Conservation (phyloP, 2,888 invertebrate species). For the Noctua comes region DNA sequence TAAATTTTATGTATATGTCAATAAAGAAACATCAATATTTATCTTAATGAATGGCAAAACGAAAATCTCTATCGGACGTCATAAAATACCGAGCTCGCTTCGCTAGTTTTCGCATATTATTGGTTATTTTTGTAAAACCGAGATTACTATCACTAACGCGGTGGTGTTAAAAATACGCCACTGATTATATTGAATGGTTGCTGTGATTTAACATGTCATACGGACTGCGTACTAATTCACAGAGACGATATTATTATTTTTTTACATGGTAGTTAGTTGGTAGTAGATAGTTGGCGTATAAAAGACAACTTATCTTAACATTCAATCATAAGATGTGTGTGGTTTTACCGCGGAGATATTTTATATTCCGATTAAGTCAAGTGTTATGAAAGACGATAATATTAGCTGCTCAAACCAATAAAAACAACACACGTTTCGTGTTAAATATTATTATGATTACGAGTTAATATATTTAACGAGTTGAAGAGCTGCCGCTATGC, state of each 20-base stretch:
- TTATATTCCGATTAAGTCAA: slow-evolving; percentile 5
- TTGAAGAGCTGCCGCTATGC: slow-evolving; percentile 8
- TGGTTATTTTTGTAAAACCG: not conserved
- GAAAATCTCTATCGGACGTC: not conserved
- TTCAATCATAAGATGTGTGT: slow-evolving; percentile 13
- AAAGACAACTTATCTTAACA: not conserved
- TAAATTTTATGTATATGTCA: not conserved
- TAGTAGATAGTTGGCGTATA: not conserved
- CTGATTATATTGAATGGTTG: not conserved
- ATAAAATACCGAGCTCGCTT: not conserved
- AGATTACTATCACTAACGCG: not conserved
- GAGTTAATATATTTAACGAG: slow-evolving; percentile 2
- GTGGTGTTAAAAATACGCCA: not conserved
- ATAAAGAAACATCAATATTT: not conserved
- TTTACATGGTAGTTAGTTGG: too few relatives aligned
- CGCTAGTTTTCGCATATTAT: not conserved
- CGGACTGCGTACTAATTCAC: not conserved
- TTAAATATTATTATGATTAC: slow-evolving; percentile 22
- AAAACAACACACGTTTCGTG: slow-evolving; percentile 9
- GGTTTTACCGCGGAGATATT: slow-evolving; percentile 28
- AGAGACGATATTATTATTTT: too few relatives aligned
- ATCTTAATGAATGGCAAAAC: not conserved
- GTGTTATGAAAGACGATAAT: not conserved
- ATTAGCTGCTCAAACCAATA: not conserved
- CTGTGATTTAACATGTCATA: not conserved